A percentile compares a stretch with the other conserved stretches of the same genome.
phyloP scores from a whole-genome alignment of 2,797 vertebrate genomes.

The Fratercula arctica region DNA sequence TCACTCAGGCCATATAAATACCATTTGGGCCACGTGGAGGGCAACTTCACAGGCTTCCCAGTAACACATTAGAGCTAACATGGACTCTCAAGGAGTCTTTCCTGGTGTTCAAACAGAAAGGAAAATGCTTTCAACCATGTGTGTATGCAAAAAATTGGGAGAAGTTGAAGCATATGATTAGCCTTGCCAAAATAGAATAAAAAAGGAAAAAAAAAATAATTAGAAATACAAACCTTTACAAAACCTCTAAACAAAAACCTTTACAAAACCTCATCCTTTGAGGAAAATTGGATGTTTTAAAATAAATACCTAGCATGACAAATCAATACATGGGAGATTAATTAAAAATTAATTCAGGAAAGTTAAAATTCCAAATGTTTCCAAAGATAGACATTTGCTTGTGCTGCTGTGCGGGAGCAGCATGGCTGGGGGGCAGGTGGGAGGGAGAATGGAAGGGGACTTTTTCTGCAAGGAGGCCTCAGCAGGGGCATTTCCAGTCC shows the following conservation, averaged over 20 bases:
- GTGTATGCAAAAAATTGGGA: not conserved
- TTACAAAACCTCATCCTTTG: not conserved
- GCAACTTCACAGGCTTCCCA: not conserved
- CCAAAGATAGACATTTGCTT: not conserved
- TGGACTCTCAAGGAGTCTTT: not conserved
- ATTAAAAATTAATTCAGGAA: not conserved
- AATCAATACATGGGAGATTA: not conserved
- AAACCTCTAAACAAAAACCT: not conserved
- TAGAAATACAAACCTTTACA: not conserved
- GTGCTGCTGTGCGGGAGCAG: not conserved
- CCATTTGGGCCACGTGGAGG: not conserved
- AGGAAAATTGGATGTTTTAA: not conserved
- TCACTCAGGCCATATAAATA: not conserved
- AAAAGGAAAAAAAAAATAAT: not conserved
- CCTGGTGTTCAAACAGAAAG: not conserved
- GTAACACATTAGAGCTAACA: fast-evolving
- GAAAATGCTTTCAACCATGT: not conserved
- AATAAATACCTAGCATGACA: not conserved
- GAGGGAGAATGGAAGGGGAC: not conserved
- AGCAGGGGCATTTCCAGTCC: not conserved
- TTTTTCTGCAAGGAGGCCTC: not conserved
- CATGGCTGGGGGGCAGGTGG: too few relatives aligned
- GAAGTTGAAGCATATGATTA: not conserved
- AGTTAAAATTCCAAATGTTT: not conserved
- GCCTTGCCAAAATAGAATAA: not conserved